phyloP scores from a whole-genome alignment of 2,797 vertebrate species.

The Hapalemur alaotrensis region DNA sequence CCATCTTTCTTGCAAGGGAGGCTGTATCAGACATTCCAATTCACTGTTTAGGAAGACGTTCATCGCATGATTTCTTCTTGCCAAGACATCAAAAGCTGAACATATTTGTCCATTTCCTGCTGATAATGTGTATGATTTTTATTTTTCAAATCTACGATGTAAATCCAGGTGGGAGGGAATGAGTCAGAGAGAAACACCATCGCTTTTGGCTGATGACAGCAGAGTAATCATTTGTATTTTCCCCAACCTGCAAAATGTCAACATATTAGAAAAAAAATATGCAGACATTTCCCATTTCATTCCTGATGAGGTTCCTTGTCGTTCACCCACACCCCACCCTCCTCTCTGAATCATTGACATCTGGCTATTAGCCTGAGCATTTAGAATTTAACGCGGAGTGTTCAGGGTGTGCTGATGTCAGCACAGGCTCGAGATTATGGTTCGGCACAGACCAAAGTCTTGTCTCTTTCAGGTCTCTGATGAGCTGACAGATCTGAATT shows the following conservation, averaged over 20 bases:
- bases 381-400: constrained; percentile 60
- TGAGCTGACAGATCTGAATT: constrained; percentile 61
- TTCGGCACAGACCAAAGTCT: not conserved
- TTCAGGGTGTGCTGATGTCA: constrained; percentile 71
- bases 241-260: constrained; percentile 77
- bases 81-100: constrained; percentile 49
- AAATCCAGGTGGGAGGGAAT: constrained; percentile 72
- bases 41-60: constrained; percentile 21
- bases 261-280: constrained; percentile 73
- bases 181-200: constrained; percentile 69
- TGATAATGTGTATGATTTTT: constrained; percentile 64
- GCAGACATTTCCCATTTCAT: constrained; percentile 81
- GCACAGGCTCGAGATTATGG: constrained; percentile 43
- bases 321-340: not conserved
- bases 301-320: constrained; percentile 73
- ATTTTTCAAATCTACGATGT: constrained; percentile 67
- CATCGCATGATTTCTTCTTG: constrained; percentile 47
- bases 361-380: constrained; percentile 76
- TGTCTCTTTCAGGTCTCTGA: constrained; percentile 61
- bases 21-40: not conserved
- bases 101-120: constrained; percentile 57
- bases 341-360: constrained; percentile 73
- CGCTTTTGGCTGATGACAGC: constrained; percentile 74
- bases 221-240: constrained; percentile 73
- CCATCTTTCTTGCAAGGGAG: not conserved